A percentile compares a stretch with the other conserved stretches of the same genome.
Conservation (phyloP, 2,888 invertebrate genomes). For the Apoderus coryli region DNA sequence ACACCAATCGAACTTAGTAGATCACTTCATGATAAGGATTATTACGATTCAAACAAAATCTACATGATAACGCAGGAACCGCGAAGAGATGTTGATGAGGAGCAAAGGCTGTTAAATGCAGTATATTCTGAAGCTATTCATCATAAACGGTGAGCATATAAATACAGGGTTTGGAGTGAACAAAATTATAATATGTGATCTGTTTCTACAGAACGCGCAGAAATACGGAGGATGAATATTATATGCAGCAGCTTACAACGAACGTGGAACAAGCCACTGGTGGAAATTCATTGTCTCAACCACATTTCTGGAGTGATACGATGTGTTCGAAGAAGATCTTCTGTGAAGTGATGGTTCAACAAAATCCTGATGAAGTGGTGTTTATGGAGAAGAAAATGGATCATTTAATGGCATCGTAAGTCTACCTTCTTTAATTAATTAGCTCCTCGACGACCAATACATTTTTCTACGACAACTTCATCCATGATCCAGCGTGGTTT, state of each 20-base stretch:
- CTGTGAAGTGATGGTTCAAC: slow-evolving; percentile 58
- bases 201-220: too few species aligned
- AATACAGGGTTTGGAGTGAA: too few species aligned
- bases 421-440: slow-evolving; percentile 20
- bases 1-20: slow-evolving; percentile 28
- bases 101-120: slow-evolving; percentile 19
- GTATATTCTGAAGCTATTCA: too few species aligned
- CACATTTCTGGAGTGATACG: slow-evolving; percentile 52
- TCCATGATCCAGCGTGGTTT: too few species aligned
- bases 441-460: too few species aligned
- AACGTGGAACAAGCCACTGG: slow-evolving; percentile 26
- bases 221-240: slow-evolving; percentile 29
- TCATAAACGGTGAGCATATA: too few species aligned
- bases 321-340: slow-evolving; percentile 65
- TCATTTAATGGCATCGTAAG: slow-evolving; percentile 57
- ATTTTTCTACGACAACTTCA: too few species aligned
- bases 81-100: slow-evolving; percentile 11
- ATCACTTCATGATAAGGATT: slow-evolving; percentile 22
- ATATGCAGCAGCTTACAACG: slow-evolving; percentile 26
- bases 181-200: too few species aligned
- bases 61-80: slow-evolving; percentile 25
- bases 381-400: slow-evolving; percentile 74
- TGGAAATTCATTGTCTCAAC: slow-evolving; percentile 22
- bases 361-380: slow-evolving; percentile 51
- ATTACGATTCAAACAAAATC: slow-evolving; percentile 24